Percentiles rank a stretch among this genome's conserved stretches.
Evolutionary conservation across 2,888 invertebrate genomes (phyloP).

Genomic region (Amblyjoppa proteus): DNA sequence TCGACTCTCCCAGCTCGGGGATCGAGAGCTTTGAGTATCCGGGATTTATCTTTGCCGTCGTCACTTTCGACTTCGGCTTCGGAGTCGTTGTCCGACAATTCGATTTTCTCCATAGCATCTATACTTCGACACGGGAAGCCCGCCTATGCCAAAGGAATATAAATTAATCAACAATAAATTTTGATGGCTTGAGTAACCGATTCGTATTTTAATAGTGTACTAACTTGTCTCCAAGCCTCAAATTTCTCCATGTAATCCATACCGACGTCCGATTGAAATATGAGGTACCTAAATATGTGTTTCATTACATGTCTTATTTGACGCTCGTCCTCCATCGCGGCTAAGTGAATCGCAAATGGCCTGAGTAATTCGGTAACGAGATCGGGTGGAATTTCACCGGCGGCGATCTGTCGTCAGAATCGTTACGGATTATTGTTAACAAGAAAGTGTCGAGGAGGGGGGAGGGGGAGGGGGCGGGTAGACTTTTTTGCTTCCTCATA

Average conservation of each 20-base stretch:
- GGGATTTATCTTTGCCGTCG: slow-evolving; percentile 69
- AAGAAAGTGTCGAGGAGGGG: slow-evolving; percentile 5
- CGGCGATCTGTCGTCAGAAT: slow-evolving; percentile 86
- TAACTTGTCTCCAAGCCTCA: slow-evolving; percentile 89
- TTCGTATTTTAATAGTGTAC: slow-evolving; percentile 50
- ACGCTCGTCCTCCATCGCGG: slow-evolving; percentile 86
- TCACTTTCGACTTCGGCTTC: slow-evolving; percentile 69
- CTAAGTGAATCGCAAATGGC: slow-evolving; percentile 89
- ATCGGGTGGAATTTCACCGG: slow-evolving; percentile 87
- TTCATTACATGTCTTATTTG: slow-evolving; percentile 86
- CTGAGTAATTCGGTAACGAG: slow-evolving; percentile 88
- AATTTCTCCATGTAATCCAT: slow-evolving; percentile 89
- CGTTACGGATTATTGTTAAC: slow-evolving; percentile 2
- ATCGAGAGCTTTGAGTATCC: slow-evolving; percentile 85
- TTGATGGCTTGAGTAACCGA: background rate
- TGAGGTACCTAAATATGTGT: slow-evolving; percentile 89
- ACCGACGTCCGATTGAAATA: slow-evolving; percentile 90
- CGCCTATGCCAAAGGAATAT: slow-evolving; percentile 85
- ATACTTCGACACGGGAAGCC: slow-evolving; percentile 91
- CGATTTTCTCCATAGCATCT: slow-evolving; percentile 88
- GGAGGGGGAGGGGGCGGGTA: too few relatives aligned
- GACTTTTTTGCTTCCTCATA: too few relatives aligned
- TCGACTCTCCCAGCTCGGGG: slow-evolving; percentile 93
- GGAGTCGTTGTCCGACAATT: slow-evolving; percentile 78
- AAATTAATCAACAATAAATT: slow-evolving; percentile 12